Evolutionary conservation across 2,888 invertebrate genomes (phyloP).

Genomic region (Oxyscelio sp.): DNA sequence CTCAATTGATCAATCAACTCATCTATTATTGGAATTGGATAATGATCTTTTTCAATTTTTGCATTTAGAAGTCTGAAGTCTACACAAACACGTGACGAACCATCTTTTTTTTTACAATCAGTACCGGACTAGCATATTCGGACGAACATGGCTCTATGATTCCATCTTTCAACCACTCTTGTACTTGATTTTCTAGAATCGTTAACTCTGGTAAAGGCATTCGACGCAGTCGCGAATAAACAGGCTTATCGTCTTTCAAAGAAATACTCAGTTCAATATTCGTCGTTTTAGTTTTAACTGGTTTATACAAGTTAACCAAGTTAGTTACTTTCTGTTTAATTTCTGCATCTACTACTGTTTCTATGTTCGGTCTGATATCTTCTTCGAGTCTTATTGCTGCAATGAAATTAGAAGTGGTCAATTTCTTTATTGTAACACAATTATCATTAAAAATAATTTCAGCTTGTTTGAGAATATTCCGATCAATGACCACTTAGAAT

Average conservation of each 20-base stretch:
- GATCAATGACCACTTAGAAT: conserved; percentile 14
- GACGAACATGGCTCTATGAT: background rate
- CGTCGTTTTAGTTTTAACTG: conserved; percentile 7
- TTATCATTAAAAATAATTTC: conserved; percentile 5
- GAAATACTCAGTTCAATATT: background rate
- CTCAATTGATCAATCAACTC: conserved; percentile 34
- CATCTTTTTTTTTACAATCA: background rate
- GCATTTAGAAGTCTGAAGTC: conserved; percentile 85
- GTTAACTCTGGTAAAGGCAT: background rate
- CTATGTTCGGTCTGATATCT: background rate
- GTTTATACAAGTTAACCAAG: background rate
- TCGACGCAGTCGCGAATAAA: conserved; percentile 14
- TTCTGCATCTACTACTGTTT: background rate
- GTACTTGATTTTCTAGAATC: background rate
- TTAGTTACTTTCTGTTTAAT: background rate
- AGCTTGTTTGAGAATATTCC: conserved; percentile 24
- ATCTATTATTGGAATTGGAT: conserved; percentile 72
- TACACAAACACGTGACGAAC: conserved; percentile 78
- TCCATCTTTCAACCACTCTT: background rate
- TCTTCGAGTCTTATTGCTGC: background rate
- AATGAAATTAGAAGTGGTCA: background rate
- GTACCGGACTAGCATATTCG: background rate
- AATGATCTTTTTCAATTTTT: conserved; percentile 77
- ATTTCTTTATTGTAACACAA: background rate
- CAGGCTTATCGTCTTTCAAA: conserved; percentile 17